Evolutionary conservation across 2,113 vertebrate species (phyloP), one percentile per base, ranked within the genome.

Genomic region (Neolamprologus ventralis): DNA sequence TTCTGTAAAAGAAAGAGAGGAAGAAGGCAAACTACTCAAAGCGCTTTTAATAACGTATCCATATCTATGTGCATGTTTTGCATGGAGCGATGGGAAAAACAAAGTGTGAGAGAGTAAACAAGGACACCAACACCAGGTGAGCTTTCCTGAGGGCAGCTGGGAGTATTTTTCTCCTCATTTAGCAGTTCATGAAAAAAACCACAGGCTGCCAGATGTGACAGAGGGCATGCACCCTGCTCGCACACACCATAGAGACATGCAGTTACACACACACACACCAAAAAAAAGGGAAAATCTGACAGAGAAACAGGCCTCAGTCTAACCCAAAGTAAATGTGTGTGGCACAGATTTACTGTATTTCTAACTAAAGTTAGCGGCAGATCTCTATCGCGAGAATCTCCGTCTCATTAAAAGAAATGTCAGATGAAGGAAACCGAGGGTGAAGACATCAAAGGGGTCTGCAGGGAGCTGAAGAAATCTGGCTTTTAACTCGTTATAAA

Each of bases 121-220:
- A 82, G 87, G 71, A 84, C 37, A 47, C 31, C 63, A 54, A 28
- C 65, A 89, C 89, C 94, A 94, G 94, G 93, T 96, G 94, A 95
- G 88, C 58, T 85, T 88, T 87, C 88, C 85, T 85, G 55, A 71
- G 58, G 65, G 89, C 95, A 95, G 92, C 92, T 95, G 91, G 88
- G 92, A 96, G 92, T 92, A 95, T 93, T 95, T 96, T 95, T 90
- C 92, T 89, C 91, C 82, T 92, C 90, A 93, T 94, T 95, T 94
- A 95, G 87, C 94, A 94, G 91, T 84, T 92, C 92, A 90, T 94
- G 88, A 92, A 94, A 95, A 89, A 93, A 94, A 90, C 88, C 88
- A 87, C 90, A 93, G 78, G 73, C 90, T 90, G 81, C 90, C 95
- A 96, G 93, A 93, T 95, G 95, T 93, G 92, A 94, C 92, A 88